Conservation (phyloP, 2,888 invertebrate genomes). For the Ganaspis brasiliensis region DNA sequence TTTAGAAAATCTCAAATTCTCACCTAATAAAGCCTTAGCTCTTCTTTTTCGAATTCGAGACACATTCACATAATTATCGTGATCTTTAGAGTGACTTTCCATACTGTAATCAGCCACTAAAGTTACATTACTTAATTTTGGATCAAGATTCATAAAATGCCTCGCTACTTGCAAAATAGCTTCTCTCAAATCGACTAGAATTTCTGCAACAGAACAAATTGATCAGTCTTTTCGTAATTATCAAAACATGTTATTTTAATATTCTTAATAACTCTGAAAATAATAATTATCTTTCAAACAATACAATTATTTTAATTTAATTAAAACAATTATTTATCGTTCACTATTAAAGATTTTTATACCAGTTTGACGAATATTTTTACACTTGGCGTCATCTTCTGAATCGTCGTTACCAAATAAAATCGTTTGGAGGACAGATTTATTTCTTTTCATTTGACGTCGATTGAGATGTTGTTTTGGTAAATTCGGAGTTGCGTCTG, state of each 20-base stretch:
- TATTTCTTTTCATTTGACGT: conserved; percentile 94
- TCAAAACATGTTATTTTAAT: too few species aligned
- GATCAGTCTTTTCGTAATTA: too few species aligned
- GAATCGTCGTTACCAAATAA: conserved; percentile 91
- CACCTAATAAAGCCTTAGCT: conserved; percentile 94
- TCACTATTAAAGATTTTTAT: conserved; percentile 42
- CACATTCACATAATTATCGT: conserved; percentile 97
- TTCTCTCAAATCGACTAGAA: conserved; percentile 98
- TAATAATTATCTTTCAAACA: too few species aligned
- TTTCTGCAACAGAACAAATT: conserved; percentile 83
- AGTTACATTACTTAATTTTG: conserved; percentile 90
- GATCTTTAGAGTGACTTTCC: conserved; percentile 96
- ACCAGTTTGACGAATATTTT: conserved; percentile 97
- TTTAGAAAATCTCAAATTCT: conserved; percentile 44
- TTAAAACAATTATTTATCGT: too few species aligned
- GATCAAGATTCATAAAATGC: conserved; percentile 97
- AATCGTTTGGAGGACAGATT: conserved; percentile 94
- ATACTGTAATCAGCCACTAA: conserved; percentile 96
- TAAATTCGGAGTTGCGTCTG: conserved; percentile 93
- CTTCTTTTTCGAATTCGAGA: conserved; percentile 92
- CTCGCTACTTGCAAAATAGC: conserved; percentile 95
- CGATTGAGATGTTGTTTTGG: conserved; percentile 95
- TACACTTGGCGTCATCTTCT: conserved; percentile 93
- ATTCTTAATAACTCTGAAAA: too few species aligned
- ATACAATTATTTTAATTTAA: too few species aligned